Conservation (phyloP, 2,888 invertebrate genomes). For the Saturnia japonica region DNA sequence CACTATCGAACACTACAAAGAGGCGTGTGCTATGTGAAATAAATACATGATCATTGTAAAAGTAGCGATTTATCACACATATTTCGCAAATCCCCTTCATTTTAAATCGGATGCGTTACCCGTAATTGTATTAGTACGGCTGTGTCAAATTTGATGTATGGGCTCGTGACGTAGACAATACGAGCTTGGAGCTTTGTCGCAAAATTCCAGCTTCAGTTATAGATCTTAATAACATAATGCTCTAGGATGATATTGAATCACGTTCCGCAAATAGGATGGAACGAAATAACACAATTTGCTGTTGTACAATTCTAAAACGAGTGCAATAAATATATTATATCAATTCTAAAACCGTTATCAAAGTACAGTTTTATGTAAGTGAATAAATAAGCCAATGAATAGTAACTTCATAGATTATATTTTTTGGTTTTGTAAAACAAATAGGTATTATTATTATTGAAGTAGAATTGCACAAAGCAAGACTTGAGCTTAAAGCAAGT, state of each 20-base stretch:
- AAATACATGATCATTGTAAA: background rate
- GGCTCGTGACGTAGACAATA: slow-evolving; percentile 66
- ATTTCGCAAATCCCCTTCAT: slow-evolving; percentile 21
- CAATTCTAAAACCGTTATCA: background rate
- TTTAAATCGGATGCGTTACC: slow-evolving; percentile 17
- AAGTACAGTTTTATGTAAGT: background rate
- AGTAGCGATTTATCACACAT: slow-evolving; percentile 16
- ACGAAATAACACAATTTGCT: slow-evolving; percentile 22
- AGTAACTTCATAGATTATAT: too few species aligned
- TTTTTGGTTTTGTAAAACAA: too few species aligned
- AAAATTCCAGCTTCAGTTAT: slow-evolving; percentile 30
- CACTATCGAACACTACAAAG: background rate
- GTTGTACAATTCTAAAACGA: background rate
- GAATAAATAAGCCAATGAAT: too few species aligned
- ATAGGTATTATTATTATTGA: too few species aligned
- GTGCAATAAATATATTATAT: background rate
- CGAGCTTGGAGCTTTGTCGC: slow-evolving; percentile 41
- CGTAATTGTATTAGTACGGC: slow-evolving; percentile 27
- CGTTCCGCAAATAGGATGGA: slow-evolving; percentile 51
- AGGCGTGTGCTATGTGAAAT: slow-evolving; percentile 1
- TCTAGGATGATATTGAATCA: slow-evolving; percentile 45
- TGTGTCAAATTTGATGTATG: slow-evolving; percentile 56
- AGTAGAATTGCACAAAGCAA: too few species aligned
- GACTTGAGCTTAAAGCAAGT: too few species aligned
- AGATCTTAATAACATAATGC: slow-evolving; percentile 52